Percentiles rank a stretch among this genome's conserved stretches.
phyloP scores from a whole-genome alignment of 2,113 vertebrate genomes.

The Nesoenas mayeri region DNA sequence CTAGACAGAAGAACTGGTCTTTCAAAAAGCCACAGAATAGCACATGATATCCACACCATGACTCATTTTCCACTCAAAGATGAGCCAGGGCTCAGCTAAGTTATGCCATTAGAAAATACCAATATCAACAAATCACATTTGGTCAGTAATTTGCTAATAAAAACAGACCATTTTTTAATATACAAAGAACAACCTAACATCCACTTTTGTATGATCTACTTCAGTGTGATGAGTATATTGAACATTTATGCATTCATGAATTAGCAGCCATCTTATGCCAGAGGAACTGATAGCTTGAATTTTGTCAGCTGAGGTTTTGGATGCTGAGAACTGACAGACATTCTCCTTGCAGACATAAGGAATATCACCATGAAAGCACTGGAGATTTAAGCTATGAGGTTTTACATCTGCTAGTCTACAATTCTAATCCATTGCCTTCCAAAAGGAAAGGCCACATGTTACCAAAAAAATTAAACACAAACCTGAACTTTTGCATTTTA shows the following conservation, averaged over 20 bases:
- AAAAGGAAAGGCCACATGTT: rapidly evolving
- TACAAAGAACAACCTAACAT: background rate
- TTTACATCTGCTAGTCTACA: background rate
- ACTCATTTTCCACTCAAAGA: background rate
- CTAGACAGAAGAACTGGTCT: background rate
- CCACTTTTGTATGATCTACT: background rate
- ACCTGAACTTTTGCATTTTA: slow-evolving; percentile 91
- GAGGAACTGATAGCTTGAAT: background rate
- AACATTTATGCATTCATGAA: background rate
- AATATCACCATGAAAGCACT: background rate
- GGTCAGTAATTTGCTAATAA: background rate
- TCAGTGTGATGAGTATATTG: background rate
- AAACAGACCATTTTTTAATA: background rate
- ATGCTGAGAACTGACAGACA: background rate
- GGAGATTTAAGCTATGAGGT: rapidly evolving
- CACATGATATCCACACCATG: background rate
- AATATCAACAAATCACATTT: background rate
- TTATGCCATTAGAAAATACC: background rate
- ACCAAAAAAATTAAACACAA: background rate
- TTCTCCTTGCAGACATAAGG: background rate
- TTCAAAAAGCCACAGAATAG: background rate
- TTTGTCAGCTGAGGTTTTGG: background rate
- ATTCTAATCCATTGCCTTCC: background rate
- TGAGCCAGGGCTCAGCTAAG: background rate
- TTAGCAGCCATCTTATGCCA: background rate